A percentile compares a stretch with the other conserved stretches of the same genome.
Evolutionary conservation across 2,888 invertebrate genomes (phyloP).

Genomic region (Dasysyrphus tricinctus): DNA sequence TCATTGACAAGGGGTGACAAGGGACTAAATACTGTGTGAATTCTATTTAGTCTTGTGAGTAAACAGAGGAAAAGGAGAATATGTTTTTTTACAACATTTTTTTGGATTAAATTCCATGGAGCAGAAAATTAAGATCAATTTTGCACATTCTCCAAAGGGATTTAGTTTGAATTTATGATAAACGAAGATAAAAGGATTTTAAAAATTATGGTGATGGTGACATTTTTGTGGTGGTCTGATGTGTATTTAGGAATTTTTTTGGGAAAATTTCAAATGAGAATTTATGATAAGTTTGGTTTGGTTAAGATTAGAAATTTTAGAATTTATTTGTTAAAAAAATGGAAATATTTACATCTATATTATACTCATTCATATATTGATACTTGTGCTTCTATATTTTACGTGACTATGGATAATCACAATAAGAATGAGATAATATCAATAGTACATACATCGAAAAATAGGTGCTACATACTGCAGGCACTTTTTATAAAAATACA

Average conservation of each 20-base stretch:
- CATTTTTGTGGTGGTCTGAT: not conserved
- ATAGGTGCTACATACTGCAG: too few species aligned
- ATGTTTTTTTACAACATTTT: not conserved
- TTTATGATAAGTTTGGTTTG: not conserved
- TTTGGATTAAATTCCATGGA: conserved; percentile 45
- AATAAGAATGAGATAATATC: too few species aligned
- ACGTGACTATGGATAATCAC: too few species aligned
- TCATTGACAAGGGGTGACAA: conserved; percentile 61
- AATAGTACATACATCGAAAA: too few species aligned
- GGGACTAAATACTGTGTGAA: conserved; percentile 35
- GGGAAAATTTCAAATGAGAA: not conserved
- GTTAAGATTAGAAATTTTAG: not conserved
- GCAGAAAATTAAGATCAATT: conserved; percentile 60
- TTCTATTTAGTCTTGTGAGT: not conserved
- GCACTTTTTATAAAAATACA: too few species aligned
- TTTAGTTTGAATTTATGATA: conserved; percentile 39
- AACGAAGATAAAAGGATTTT: not conserved
- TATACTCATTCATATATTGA: too few species aligned
- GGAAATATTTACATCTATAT: too few species aligned
- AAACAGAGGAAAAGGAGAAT: not conserved
- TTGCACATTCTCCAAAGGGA: conserved; percentile 36
- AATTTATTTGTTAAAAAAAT: not conserved
- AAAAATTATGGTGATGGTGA: not conserved
- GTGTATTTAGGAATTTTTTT: not conserved
- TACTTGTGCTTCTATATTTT: too few species aligned